phyloP scores from a whole-genome alignment of 2,113 vertebrate species.

The Myrmecophaga tridactyla region DNA sequence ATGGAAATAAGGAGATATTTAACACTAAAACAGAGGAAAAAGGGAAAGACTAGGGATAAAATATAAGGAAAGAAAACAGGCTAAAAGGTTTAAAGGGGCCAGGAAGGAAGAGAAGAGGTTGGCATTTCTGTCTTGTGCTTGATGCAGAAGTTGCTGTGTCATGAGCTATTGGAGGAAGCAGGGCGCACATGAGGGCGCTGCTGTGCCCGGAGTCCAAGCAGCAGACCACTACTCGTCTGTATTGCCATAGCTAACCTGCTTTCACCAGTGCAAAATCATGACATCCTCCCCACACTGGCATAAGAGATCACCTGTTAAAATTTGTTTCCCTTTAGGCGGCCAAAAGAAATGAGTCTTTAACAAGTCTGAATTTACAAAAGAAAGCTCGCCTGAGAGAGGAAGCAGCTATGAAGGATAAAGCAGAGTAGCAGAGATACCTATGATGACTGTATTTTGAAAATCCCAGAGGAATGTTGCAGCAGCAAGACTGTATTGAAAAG shows the following conservation, averaged over 20 bases:
- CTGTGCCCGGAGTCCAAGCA: background rate
- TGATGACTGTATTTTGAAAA: conserved; percentile 18
- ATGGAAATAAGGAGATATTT: background rate
- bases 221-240: background rate
- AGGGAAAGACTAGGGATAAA: background rate
- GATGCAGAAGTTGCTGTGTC: background rate
- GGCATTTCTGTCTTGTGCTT: background rate
- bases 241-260: background rate
- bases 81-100: background rate
- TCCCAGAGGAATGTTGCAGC: background rate
- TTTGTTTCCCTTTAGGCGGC: conserved; percentile 82
- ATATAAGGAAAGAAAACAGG: background rate
- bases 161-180: background rate
- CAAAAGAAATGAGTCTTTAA: conserved; percentile 85
- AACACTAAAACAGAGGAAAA: background rate
- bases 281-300: background rate
- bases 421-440: conserved; percentile 51
- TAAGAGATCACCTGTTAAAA: background rate
- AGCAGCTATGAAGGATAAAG: conserved; percentile 64
- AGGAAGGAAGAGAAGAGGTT: background rate
- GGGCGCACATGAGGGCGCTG: background rate
- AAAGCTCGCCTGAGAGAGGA: conserved; percentile 87
- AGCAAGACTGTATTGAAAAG: background rate
- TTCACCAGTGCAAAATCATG: background rate
- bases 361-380: conserved; percentile 86